These are phyloP conservation scores for Hypothenemus hampei DNA, from an alignment of 1,140 invertebrate species.

Conservation along the genomic window DNA sequence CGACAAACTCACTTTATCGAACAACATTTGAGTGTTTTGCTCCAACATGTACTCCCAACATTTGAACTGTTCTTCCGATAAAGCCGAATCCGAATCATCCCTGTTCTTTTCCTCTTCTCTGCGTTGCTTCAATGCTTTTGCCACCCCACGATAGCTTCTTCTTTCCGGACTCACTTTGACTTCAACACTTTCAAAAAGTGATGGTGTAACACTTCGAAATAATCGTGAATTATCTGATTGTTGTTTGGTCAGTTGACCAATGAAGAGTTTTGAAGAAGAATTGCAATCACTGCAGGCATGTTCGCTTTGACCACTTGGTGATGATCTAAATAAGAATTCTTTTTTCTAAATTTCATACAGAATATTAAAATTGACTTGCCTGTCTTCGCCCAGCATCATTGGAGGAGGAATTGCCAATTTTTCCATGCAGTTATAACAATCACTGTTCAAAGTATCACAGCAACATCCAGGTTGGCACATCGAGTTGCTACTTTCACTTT, in stretches of 20 bases:
- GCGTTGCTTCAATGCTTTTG: slow-evolving; percentile 50
- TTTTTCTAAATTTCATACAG: background rate
- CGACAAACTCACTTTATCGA: slow-evolving; percentile 68
- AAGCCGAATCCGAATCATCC: slow-evolving; percentile 53
- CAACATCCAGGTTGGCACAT: slow-evolving; percentile 58
- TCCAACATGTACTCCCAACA: slow-evolving; percentile 92
- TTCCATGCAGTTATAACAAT: slow-evolving; percentile 53
- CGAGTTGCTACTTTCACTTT: slow-evolving; percentile 45
- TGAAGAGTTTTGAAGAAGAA: slow-evolving; percentile 45
- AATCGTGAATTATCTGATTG: slow-evolving; percentile 38
- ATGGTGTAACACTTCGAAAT: slow-evolving; percentile 41
- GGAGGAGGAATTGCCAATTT: slow-evolving; percentile 44
- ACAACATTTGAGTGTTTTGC: slow-evolving; percentile 82
- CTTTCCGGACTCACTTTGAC: slow-evolving; percentile 45
- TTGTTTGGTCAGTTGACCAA: slow-evolving; percentile 41
- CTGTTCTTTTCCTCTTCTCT: slow-evolving; percentile 53
- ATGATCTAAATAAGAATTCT: slow-evolving; percentile 51
- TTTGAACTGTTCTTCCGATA: slow-evolving; percentile 80
- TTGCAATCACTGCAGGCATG: slow-evolving; percentile 57
- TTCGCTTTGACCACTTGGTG: slow-evolving; percentile 78
- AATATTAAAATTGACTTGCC: slow-evolving; percentile 7
- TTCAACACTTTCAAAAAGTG: slow-evolving; percentile 42
- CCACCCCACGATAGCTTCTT: slow-evolving; percentile 53
- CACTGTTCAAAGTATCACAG: slow-evolving; percentile 55
- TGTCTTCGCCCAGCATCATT: slow-evolving; percentile 51